A percentile compares a stretch with the other conserved stretches of the same genome.
Evolutionary conservation across 1,140 invertebrate genomes (phyloP).

Genomic region (Drosophila insularis): DNA sequence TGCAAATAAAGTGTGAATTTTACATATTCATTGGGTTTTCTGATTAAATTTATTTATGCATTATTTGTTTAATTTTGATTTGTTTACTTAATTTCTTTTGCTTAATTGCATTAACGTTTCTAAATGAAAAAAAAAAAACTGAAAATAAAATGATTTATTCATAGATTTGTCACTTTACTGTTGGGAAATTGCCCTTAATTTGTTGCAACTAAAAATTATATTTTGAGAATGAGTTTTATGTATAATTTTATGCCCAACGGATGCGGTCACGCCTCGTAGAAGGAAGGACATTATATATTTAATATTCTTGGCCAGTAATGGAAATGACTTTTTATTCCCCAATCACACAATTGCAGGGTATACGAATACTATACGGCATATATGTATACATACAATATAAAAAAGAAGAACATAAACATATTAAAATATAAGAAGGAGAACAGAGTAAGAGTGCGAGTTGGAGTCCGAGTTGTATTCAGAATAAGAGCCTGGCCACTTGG

Average conservation of each 20-base stretch:
- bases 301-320: conserved; percentile 2
- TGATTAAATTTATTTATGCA: background rate
- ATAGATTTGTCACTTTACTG: background rate
- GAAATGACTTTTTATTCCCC: conserved; percentile 7
- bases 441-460: background rate
- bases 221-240: no score
- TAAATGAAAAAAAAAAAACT: background rate
- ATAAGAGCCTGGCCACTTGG: conserved; percentile 38
- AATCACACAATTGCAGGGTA: conserved; percentile 12
- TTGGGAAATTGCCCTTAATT: background rate
- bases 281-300: background rate
- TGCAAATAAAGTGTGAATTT: background rate
- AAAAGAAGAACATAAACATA: conserved; percentile 37
- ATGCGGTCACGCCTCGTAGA: background rate
- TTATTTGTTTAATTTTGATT: background rate
- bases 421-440: conserved; percentile 33
- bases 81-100: background rate
- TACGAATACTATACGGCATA: background rate
- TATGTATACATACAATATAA: conserved; percentile 2
- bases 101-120: background rate
- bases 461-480: background rate
- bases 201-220: no score
- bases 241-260: background rate
- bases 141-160: conserved; percentile 2
- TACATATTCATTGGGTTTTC: background rate